A percentile compares a stretch with the other conserved stretches of the same genome.
phyloP scores from a whole-genome alignment of 2,888 invertebrate species.

The Nipponacmea schrenckii region DNA sequence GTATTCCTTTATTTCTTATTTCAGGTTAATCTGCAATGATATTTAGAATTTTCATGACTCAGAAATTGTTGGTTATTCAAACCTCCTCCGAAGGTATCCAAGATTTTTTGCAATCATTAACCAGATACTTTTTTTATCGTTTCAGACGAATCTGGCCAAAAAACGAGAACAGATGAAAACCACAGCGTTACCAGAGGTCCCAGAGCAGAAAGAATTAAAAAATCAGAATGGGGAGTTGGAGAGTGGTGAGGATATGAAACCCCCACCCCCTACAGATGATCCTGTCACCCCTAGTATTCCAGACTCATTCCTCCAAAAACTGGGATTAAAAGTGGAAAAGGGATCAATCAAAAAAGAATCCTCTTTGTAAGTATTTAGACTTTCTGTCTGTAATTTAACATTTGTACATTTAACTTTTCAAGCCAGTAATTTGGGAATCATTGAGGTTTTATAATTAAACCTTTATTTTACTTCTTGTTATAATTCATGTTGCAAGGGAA shows the following conservation, averaged over 20 bases:
- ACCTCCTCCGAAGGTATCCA: too few relatives aligned
- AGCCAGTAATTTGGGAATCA: too few relatives aligned
- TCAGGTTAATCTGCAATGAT: too few relatives aligned
- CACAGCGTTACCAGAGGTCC: conserved; percentile 52
- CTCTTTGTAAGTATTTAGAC: neutral
- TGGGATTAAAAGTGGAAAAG: conserved; percentile 37
- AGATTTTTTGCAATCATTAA: too few relatives aligned
- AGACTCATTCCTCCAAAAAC: conserved; percentile 43
- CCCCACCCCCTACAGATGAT: conserved; percentile 29
- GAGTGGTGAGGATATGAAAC: conserved; percentile 1
- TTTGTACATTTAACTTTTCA: too few relatives aligned
- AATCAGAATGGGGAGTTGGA: conserved; percentile 11
- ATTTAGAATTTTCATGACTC: too few relatives aligned
- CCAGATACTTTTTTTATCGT: neutral
- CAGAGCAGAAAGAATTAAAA: conserved; percentile 48
- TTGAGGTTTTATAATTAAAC: too few relatives aligned
- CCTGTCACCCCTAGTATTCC: conserved; percentile 51
- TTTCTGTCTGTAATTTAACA: too few relatives aligned
- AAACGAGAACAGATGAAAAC: conserved; percentile 51
- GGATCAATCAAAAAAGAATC: conserved; percentile 8
- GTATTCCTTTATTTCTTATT: too few relatives aligned
- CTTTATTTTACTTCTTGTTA: too few relatives aligned
- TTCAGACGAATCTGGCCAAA: conserved; percentile 58
- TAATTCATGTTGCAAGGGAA: too few relatives aligned
- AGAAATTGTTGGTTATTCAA: too few relatives aligned